Percentiles rank a stretch among this genome's conserved stretches.
Conservation (phyloP, 2,888 invertebrate species). For the Phaonia tiefii region DNA sequence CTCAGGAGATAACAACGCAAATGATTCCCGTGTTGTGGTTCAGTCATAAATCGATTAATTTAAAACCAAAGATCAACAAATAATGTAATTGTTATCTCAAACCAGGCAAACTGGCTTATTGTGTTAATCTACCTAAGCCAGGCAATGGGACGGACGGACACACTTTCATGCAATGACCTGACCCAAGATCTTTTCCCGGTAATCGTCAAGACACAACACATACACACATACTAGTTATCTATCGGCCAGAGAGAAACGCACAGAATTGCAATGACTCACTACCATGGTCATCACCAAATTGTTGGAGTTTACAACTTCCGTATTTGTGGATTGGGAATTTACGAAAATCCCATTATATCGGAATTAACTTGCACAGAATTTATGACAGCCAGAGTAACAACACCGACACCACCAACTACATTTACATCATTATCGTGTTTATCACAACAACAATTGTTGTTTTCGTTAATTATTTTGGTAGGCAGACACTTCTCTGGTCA, state of each 20-base stretch:
- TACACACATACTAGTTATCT: constrained; percentile 19
- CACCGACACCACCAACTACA: background rate
- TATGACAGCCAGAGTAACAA: background rate
- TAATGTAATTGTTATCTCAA: constrained; percentile 17
- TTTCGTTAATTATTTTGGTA: constrained; percentile 35
- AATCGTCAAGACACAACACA: background rate
- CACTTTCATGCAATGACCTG: constrained; percentile 31
- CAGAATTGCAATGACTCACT: constrained; percentile 36
- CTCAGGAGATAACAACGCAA: background rate
- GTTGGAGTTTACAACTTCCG: constrained; percentile 40
- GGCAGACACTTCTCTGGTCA: constrained; percentile 33
- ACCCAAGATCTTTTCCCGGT: background rate
- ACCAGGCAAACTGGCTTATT: no score
- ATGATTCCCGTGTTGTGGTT: background rate
- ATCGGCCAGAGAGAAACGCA: no score
- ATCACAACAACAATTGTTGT: constrained; percentile 8
- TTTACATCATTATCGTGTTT: background rate
- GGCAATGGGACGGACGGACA: background rate
- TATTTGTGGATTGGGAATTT: constrained; percentile 24
- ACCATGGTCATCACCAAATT: constrained; percentile 1
- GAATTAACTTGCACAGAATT: constrained; percentile 42
- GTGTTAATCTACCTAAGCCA: constrained; percentile 34
- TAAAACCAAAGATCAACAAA: constrained; percentile 43
- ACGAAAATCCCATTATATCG: constrained; percentile 24
- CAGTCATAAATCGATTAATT: constrained; percentile 53